Conservation (phyloP, 1,140 invertebrate genomes). For the Atta cephalotes region DNA sequence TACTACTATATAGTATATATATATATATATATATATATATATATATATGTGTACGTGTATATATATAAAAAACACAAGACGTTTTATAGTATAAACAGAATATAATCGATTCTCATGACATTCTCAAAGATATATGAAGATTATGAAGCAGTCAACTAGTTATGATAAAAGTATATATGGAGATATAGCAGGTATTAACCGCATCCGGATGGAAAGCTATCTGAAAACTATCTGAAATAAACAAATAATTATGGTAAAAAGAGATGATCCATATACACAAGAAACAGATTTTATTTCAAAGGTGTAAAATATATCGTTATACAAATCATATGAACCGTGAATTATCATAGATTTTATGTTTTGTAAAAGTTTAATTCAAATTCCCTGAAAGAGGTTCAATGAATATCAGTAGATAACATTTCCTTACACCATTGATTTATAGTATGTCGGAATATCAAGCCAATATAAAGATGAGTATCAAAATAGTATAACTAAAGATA, state of each 20-base stretch:
- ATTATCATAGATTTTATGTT: constrained; percentile 65
- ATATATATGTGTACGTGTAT: constrained; percentile 69
- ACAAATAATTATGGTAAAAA: constrained; percentile 84
- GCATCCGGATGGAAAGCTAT: constrained; percentile 85
- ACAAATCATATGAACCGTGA: constrained; percentile 66
- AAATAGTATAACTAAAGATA: constrained; percentile 13
- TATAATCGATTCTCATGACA: constrained; percentile 73
- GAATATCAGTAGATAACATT: constrained; percentile 53
- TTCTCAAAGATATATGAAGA: constrained; percentile 75
- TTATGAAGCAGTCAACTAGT: constrained; percentile 79
- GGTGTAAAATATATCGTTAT: constrained; percentile 78
- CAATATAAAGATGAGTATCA: constrained; percentile 70
- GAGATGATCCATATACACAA: constrained; percentile 56
- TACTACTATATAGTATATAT: constrained; percentile 79
- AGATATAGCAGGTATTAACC: constrained; percentile 83
- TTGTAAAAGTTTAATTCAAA: constrained; percentile 57
- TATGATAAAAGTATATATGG: constrained; percentile 81
- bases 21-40: background rate
- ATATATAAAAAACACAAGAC: constrained; percentile 73
- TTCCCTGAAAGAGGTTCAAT: constrained; percentile 73
- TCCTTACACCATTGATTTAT: constrained; percentile 80
- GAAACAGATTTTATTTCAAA: constrained; percentile 76
- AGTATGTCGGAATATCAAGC: constrained; percentile 68
- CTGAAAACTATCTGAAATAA: constrained; percentile 86
- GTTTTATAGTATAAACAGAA: constrained; percentile 75